A percentile compares a stretch with the other conserved stretches of the same genome.
phyloP scores from a whole-genome alignment of 2,113 vertebrate species.

The Lepisosteus osseus region DNA sequence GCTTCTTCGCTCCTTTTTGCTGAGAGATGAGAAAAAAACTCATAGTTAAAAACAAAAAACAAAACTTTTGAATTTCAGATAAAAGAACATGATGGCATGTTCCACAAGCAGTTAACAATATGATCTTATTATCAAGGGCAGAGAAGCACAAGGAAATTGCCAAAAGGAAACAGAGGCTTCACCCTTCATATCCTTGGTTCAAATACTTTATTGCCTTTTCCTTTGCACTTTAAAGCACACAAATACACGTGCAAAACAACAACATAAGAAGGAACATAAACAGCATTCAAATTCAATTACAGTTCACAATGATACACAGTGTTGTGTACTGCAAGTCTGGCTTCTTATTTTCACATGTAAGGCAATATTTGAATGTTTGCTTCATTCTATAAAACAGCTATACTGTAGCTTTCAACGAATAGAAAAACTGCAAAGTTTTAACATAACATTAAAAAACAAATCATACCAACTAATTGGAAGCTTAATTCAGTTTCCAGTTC shows the following conservation, averaged over 20 bases:
- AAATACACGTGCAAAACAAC: not conserved
- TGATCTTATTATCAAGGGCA: not conserved
- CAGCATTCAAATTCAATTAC: not conserved
- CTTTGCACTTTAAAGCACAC: not conserved
- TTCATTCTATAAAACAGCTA: no score
- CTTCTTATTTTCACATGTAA: no score
- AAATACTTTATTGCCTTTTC: not conserved
- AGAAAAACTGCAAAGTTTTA: no score
- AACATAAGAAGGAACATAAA: not conserved
- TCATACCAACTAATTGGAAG: no score
- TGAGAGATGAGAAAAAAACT: conserved; percentile 2
- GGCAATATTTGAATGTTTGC: no score
- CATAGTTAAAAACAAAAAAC: conserved; percentile 17
- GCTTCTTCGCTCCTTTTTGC: conserved; percentile 50
- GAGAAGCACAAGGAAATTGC: not conserved
- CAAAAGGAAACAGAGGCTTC: not conserved
- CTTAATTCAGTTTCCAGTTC: no score
- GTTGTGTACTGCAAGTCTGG: not conserved
- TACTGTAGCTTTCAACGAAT: no score
- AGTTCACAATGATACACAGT: not conserved
- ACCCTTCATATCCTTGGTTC: not conserved
- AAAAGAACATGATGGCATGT: not conserved
- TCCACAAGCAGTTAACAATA: not conserved
- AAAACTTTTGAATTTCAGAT: not conserved
- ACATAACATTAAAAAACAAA: no score